phyloP scores from a whole-genome alignment of 2,113 vertebrate species.

The Thymallus thymallus region DNA sequence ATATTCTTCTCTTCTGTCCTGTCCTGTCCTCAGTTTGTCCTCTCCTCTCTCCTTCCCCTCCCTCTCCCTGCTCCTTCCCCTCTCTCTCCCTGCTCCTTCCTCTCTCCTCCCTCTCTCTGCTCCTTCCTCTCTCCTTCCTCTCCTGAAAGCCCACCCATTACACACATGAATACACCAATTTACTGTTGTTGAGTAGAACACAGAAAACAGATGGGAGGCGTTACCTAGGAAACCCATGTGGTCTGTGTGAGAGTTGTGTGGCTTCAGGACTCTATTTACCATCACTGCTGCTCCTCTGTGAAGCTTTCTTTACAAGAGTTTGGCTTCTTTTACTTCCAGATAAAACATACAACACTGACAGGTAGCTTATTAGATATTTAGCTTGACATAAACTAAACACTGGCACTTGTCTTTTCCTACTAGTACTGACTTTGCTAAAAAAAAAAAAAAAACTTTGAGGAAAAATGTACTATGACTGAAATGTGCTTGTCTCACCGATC shows the following conservation, averaged over 20 bases:
- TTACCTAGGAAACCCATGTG: slow-evolving; percentile 1
- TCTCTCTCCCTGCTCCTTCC: neutral
- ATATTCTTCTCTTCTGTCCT: neutral
- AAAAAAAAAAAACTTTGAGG: too few species aligned
- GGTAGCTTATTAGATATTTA: too few species aligned
- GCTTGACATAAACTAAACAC: too few species aligned
- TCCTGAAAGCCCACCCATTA: neutral
- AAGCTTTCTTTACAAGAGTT: neutral
- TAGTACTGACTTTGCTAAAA: too few species aligned
- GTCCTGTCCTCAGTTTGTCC: too few species aligned
- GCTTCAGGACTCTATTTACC: neutral
- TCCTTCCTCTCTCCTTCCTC: neutral
- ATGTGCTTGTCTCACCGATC: too few species aligned
- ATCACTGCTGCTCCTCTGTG: neutral
- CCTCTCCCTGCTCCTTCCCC: neutral
- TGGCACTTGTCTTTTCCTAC: too few species aligned
- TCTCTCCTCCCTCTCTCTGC: neutral
- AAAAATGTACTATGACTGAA: too few species aligned
- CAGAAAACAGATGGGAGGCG: neutral
- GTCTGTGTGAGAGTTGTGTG: neutral
- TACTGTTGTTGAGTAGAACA: neutral
- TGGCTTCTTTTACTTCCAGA: neutral
- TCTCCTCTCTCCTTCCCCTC: neutral
- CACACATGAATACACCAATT: neutral
- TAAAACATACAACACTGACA: neutral